Conservation (phyloP, 2,888 invertebrate species). For the Melinaea marsaeus region DNA sequence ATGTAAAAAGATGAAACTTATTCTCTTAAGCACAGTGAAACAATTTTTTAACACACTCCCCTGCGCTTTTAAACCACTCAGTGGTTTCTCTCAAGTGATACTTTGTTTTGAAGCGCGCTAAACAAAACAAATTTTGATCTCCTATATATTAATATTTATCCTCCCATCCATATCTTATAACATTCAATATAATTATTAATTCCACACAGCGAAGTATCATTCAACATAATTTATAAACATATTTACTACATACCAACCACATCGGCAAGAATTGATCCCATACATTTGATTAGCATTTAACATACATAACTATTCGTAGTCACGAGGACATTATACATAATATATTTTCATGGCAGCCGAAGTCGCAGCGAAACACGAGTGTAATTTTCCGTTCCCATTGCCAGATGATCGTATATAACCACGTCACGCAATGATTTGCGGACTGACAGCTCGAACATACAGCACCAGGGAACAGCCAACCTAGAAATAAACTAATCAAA, state of each 20-base stretch:
- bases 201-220: no score
- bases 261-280: not conserved
- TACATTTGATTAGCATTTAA: conserved; percentile 4
- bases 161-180: no score
- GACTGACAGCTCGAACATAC: conserved; percentile 47
- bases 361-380: conserved; percentile 2
- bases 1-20: no score
- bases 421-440: conserved; percentile 62
- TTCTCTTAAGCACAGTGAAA: no score
- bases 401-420: conserved; percentile 50
- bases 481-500: not conserved
- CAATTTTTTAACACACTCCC: no score
- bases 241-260: not conserved
- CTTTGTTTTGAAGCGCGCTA: no score
- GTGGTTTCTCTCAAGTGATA: no score
- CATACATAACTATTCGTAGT: conserved; percentile 5
- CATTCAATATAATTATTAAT: no score
- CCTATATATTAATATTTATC: no score
- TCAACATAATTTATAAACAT: no score
- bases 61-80: no score
- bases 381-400: conserved; percentile 53
- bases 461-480: conserved; percentile 23
- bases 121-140: no score
- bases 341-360: conserved; percentile 1
- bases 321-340: conserved; percentile 5